phyloP scores from a whole-genome alignment of 1,140 invertebrate genomes.

The Chironomus striatipennis region DNA sequence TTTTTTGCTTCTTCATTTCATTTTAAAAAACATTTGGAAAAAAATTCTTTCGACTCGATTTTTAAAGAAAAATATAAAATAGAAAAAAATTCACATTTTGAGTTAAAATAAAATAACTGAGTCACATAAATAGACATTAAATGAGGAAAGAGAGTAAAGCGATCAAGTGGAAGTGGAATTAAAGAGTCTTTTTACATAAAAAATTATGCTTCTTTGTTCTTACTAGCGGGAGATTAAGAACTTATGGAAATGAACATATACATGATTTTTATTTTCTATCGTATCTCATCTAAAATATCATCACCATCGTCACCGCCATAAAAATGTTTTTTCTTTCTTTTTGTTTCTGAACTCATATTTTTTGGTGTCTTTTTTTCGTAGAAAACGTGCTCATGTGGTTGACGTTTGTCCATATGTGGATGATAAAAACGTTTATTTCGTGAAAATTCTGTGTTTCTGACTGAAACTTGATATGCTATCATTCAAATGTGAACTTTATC shows the following conservation, averaged over 20 bases:
- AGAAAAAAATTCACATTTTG: background rate
- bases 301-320: background rate
- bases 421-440: too few relatives aligned
- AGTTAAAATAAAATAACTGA: background rate
- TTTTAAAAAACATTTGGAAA: too few relatives aligned
- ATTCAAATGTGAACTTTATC: too few relatives aligned
- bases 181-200: background rate
- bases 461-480: too few relatives aligned
- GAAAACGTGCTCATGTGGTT: too few relatives aligned
- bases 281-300: background rate
- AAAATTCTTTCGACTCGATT: too few relatives aligned
- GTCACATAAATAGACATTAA: slow-evolving; percentile 2
- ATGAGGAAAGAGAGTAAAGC: background rate
- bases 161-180: slow-evolving; percentile 1
- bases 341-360: too few relatives aligned
- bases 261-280: background rate
- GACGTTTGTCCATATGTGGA: too few relatives aligned
- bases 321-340: too few relatives aligned
- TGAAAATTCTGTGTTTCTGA: too few relatives aligned
- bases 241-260: background rate
- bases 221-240: background rate
- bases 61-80: background rate
- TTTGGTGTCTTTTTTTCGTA: too few relatives aligned
- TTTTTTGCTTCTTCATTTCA: background rate
- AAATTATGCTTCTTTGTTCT: too few relatives aligned